Conservation (phyloP, 1,140 invertebrate genomes). For the Ceratina japonica region DNA sequence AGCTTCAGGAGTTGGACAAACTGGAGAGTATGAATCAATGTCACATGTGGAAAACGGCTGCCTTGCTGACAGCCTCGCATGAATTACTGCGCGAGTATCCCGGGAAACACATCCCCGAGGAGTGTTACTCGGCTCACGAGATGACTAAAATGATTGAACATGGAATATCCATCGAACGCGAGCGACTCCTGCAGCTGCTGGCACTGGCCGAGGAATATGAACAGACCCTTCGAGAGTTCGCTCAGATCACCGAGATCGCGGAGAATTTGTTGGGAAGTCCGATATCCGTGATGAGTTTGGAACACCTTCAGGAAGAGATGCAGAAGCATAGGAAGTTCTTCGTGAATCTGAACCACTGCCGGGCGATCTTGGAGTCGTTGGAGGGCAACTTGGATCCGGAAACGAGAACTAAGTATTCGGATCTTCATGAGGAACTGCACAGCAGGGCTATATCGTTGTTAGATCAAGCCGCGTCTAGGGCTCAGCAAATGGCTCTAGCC, state of each 20-base stretch:
- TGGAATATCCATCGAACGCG: slow-evolving; percentile 84
- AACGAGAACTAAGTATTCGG: slow-evolving; percentile 86
- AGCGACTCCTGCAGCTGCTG: slow-evolving; percentile 86
- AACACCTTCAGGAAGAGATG: slow-evolving; percentile 91
- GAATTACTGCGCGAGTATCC: slow-evolving; percentile 83
- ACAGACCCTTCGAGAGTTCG: slow-evolving; percentile 91
- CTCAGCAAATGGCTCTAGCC: slow-evolving; percentile 90
- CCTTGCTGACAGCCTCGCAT: slow-evolving; percentile 80
- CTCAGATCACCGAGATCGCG: slow-evolving; percentile 90
- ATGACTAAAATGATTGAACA: slow-evolving; percentile 85
- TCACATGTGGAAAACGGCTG: slow-evolving; percentile 78
- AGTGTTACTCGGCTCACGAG: slow-evolving; percentile 83
- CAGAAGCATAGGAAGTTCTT: slow-evolving; percentile 94
- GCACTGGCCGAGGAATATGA: slow-evolving; percentile 91
- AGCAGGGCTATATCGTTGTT: slow-evolving; percentile 86
- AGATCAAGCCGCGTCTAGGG: slow-evolving; percentile 87
- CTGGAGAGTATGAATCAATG: slow-evolving; percentile 82
- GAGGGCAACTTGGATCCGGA: slow-evolving; percentile 90
- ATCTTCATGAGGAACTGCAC: slow-evolving; percentile 88
- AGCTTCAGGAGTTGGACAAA: slow-evolving; percentile 84
- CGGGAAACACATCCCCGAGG: slow-evolving; percentile 83
- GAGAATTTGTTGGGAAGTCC: slow-evolving; percentile 87
- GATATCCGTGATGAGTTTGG: slow-evolving; percentile 85
- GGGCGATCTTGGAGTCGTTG: slow-evolving; percentile 89
- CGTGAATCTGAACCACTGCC: slow-evolving; percentile 91